Percentiles rank a stretch among this genome's conserved stretches.
Evolutionary conservation across 2,888 invertebrate genomes (phyloP).

Genomic region (Pseudoips prasinana): DNA sequence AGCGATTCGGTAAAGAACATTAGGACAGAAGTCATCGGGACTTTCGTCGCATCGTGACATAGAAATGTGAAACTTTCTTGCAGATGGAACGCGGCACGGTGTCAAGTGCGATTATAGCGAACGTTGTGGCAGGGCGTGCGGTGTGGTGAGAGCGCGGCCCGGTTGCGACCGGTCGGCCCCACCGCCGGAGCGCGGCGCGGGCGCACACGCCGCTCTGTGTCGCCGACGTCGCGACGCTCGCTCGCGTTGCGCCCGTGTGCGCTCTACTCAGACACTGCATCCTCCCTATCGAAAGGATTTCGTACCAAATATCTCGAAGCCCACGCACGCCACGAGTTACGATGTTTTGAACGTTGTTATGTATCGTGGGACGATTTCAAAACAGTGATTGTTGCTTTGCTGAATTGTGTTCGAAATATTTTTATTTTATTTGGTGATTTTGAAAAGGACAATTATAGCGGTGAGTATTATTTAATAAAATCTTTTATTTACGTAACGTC

Average conservation of each 20-base stretch:
- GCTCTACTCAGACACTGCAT: conserved; percentile 41
- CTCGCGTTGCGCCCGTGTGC: conserved; percentile 62
- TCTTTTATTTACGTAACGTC: conserved; percentile 4
- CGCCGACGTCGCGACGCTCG: conserved; percentile 78
- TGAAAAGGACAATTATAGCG: conserved; percentile 18
- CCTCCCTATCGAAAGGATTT: conserved; percentile 44
- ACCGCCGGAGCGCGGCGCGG: conserved; percentile 60
- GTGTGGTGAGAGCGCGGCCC: conserved; percentile 76
- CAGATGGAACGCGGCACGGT: conserved; percentile 68
- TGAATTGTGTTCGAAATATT: conserved; percentile 35
- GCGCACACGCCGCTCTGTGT: conserved; percentile 71
- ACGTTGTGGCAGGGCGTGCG: conserved; percentile 57
- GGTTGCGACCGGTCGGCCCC: conserved; percentile 80
- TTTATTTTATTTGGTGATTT: conserved; percentile 17
- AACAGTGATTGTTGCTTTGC: conserved; percentile 44
- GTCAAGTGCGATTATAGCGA: conserved; percentile 78
- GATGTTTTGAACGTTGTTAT: conserved; percentile 56
- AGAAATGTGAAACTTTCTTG: conserved; percentile 79
- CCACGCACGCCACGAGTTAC: conserved; percentile 44
- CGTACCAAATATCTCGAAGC: conserved; percentile 46
- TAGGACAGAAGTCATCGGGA: conserved; percentile 32
- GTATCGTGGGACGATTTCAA: conserved; percentile 43
- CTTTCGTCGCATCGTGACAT: conserved; percentile 58
- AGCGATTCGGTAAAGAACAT: conserved; percentile 20
- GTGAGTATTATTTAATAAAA: conserved; percentile 23